Base-by-base conservation (phyloP, 1,140 invertebrate species). In the Cryptotermes secundus region DNA sequence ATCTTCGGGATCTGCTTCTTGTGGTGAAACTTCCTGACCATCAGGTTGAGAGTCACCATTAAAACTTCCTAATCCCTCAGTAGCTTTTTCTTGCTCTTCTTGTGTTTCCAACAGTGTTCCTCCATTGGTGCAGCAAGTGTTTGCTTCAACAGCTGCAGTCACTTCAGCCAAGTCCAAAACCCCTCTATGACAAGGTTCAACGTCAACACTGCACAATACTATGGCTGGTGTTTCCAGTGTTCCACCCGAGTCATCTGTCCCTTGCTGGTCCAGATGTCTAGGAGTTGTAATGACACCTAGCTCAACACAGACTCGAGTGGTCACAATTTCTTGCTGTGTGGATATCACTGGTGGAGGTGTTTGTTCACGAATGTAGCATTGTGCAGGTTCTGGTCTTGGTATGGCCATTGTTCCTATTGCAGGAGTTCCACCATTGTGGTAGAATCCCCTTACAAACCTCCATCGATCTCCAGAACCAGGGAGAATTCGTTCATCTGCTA, bases 141-240 rank as follows among this genome's bases (percentile, higher is more conserved):
- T 45, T 16, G 81, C 31, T 82, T 82, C 81, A n/a, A 82, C 38
- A n/a, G 81, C 45, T 24, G 81, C 81, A 45, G 81, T 82, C 53
- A 79, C 83, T 35, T 83, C 83, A 31, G 83, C 36, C 1, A 83
- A 34, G 22, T 83, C 83, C n/a, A 82, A 34, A 38, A 82, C 9
- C 16, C 38, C 45, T 19, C 81, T 82, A 35, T 80, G 79, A 34
- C 84, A 87, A 34, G 88, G 87, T 82, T 88, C 88, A 12, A 88
- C 87, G 79, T 89, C 88, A 1, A 88, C 88, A 80, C 87, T 88
- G 83, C 88, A 89, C 26, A 88, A 80, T 14, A 89, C 86, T n/a
- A 88, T 86, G 4, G 88, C 87, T 10, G 88, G 87, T 3, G 87
- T 34, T 35, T 83, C 84, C 14, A 85, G 82, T 1, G 82, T 34